Evolutionary conservation across 2,888 invertebrate genomes (phyloP).

Genomic region (Volucella bombylans): DNA sequence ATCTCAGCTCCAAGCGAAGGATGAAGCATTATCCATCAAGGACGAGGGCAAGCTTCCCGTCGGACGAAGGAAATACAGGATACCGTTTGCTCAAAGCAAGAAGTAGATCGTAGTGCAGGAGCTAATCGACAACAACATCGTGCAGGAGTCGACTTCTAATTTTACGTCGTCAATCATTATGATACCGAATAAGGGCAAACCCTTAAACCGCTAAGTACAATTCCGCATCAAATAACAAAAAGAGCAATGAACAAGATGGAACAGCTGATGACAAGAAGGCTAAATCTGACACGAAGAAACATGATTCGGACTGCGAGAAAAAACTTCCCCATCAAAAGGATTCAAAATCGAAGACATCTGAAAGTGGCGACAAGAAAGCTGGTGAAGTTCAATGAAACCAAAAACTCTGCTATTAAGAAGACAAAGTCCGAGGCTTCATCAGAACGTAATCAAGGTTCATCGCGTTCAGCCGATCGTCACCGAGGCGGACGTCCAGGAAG

Average conservation of each 20-base stretch:
- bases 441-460: slow-evolving; percentile 70
- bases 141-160: no score
- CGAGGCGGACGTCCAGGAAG: slow-evolving; percentile 52
- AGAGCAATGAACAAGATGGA: slow-evolving; percentile 70
- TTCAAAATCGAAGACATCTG: slow-evolving; percentile 47
- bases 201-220: slow-evolving; percentile 54
- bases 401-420: slow-evolving; percentile 68
- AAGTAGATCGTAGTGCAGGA: no score
- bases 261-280: slow-evolving; percentile 56
- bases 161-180: no score
- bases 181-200: no score
- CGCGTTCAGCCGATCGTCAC: slow-evolving; percentile 68
- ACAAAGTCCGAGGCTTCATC: slow-evolving; percentile 71
- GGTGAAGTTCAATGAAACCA: slow-evolving; percentile 75
- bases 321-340: slow-evolving; percentile 52
- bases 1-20: no score
- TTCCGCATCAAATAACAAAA: slow-evolving; percentile 58
- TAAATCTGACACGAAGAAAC: slow-evolving; percentile 60
- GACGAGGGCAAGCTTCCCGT: no score
- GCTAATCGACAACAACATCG: no score
- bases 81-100: no score
- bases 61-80: no score
- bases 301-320: slow-evolving; percentile 75
- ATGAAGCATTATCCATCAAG: no score
- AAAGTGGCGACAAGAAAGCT: slow-evolving; percentile 55